Percentiles rank a stretch among this genome's conserved stretches.
These are phyloP conservation scores for Hyphantria cunea DNA, from an alignment of 1,140 invertebrate species.

Conservation along the genomic window DNA sequence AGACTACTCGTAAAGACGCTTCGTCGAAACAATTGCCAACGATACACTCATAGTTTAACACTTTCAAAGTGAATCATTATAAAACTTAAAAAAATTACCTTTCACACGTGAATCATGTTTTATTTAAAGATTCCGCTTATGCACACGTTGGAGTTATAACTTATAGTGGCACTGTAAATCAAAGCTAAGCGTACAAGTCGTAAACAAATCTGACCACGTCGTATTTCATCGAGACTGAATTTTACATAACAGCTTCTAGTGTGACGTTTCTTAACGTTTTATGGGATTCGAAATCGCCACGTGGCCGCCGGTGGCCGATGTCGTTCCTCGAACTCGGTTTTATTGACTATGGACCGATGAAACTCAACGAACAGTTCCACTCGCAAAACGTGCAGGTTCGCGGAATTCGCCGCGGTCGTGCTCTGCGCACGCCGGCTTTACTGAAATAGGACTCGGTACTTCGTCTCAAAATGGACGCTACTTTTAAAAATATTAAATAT, in stretches of 20 bases:
- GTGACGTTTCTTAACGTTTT: constrained; percentile 51
- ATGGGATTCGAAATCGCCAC: constrained; percentile 58
- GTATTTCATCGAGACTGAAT: constrained; percentile 26
- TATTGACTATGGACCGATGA: constrained; percentile 72
- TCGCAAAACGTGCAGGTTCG: constrained; percentile 56
- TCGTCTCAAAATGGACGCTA: constrained; percentile 6
- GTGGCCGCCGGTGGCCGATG: constrained; percentile 59
- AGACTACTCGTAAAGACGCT: constrained; percentile 64
- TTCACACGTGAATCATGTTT: constrained; percentile 6
- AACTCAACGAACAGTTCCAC: constrained; percentile 62
- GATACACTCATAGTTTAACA: constrained; percentile 33
- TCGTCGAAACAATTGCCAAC: constrained; percentile 60
- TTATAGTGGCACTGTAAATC: constrained; percentile 20
- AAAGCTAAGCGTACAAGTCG: constrained; percentile 21
- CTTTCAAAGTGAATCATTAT: constrained; percentile 5
- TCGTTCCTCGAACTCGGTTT: constrained; percentile 66
- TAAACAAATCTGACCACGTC: constrained; percentile 30
- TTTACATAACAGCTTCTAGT: constrained; percentile 29
- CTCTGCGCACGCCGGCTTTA: constrained; percentile 24
- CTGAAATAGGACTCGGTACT: constrained; percentile 39
- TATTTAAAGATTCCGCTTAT: constrained; percentile 25
- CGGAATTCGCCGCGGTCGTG: constrained; percentile 45
- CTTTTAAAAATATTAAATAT: constrained; percentile 30
- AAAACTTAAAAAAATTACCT: too few relatives aligned
- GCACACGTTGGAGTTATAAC: constrained; percentile 8